Conservation (phyloP, 2,113 vertebrate genomes). For the Nestor notabilis region DNA sequence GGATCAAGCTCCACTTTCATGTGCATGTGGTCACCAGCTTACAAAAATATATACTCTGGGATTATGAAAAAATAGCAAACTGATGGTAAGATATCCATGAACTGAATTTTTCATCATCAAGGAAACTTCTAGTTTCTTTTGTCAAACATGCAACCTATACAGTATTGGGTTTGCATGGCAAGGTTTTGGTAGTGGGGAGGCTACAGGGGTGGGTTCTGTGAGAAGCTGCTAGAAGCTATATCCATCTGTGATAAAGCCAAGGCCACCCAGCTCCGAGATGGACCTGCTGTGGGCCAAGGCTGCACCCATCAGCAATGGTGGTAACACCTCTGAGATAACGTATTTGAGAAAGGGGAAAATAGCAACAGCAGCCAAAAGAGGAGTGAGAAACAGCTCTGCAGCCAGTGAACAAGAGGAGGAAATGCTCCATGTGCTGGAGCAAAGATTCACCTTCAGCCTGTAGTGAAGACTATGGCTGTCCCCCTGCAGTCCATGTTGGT, state of each 20-base stretch:
- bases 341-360: not conserved
- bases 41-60: not conserved
- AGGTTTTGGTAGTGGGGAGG: rapidly evolving
- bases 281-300: rapidly evolving
- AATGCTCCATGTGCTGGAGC: rapidly evolving
- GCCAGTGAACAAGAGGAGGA: not conserved
- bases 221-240: not conserved
- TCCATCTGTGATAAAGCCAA: not conserved
- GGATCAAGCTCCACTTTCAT: not conserved
- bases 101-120: not conserved
- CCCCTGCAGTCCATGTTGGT: not conserved
- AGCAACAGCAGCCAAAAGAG: not conserved
- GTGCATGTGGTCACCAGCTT: not conserved
- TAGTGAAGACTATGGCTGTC: not conserved
- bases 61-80: not conserved
- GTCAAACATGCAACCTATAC: not conserved
- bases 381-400: not conserved
- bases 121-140: not conserved
- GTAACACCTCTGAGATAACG: rapidly evolving
- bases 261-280: rapidly evolving
- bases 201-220: not conserved
- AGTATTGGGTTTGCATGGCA: not conserved
- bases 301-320: rapidly evolving
- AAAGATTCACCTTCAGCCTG: not conserved
- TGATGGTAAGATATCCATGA: not conserved